Percentiles rank a stretch among this genome's conserved stretches.
phyloP scores from a whole-genome alignment of 2,113 vertebrate species.

The Phaethornis superciliosus region DNA sequence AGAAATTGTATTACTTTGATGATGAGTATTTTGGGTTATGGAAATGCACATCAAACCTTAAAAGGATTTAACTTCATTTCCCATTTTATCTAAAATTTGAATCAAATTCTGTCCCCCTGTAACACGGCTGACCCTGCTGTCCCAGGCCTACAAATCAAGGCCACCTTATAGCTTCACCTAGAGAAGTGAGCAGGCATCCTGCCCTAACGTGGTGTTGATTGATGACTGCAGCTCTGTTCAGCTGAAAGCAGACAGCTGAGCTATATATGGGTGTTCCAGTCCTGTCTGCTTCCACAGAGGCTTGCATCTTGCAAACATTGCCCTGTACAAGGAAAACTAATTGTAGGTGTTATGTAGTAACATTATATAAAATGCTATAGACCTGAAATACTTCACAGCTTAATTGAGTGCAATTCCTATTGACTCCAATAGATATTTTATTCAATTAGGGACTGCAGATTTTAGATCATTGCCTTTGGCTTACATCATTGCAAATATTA shows the following conservation, averaged over 20 bases:
- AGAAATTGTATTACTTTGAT: background rate
- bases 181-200: fast-evolving
- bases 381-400: background rate
- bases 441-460: conserved; percentile 38
- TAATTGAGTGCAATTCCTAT: conserved; percentile 15
- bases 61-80: background rate
- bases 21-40: background rate
- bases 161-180: background rate
- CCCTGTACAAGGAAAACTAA: background rate
- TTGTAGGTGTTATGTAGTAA: fast-evolving
- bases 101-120: background rate
- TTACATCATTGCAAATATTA: conserved; percentile 54
- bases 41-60: background rate
- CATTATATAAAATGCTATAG: background rate
- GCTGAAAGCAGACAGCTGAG: background rate
- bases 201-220: fast-evolving
- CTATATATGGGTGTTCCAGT: background rate
- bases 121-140: background rate
- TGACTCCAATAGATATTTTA: conserved; percentile 9
- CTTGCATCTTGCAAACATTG: background rate
- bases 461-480: conserved; percentile 46
- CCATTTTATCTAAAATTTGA: background rate
- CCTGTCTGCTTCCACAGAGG: background rate
- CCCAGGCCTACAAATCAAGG: background rate
- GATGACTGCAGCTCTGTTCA: background rate